Evolutionary conservation across 2,113 vertebrate species (phyloP), one percentile per base, ranked within the genome.

Genomic region (Corydoras sp.): DNA sequence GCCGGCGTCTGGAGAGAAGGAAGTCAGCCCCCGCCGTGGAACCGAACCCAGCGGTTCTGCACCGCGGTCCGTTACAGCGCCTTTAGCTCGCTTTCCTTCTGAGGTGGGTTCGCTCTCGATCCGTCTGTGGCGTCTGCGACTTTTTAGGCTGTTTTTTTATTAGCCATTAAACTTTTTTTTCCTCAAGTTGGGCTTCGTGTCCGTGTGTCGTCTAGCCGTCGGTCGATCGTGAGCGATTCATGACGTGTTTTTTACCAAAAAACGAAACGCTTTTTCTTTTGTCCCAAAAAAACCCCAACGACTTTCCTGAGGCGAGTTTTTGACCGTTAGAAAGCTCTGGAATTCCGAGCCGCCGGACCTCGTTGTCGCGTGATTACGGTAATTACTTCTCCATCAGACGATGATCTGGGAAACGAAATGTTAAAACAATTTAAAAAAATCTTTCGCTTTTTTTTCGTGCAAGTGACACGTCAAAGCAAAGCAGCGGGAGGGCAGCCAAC

Each of bases 391-490:
- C 9, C 51, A 12, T 7, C n/a, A 14, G 2, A 12, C 10, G 10
- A 2, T 12, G 3, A 14, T 49, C 29, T 24, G 30, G 14, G 15
- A 3, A 7, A 12, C 2, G 69, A 31, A 5, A 4, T 3, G 4
- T 10, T 13, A 68, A 54, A 60, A 65, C 2, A 29, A 9, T 24
- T 1, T 3, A 58, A 4, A 35, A 18, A 51, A 60, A 11, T 4
- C 29, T 53, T 18, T 14, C 30, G 30, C 9, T 50, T 31, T 61
- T 53, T 31, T 61, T 53, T 65, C 9, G 12, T 63, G 58, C 2
- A 66, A 72, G 55, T 74, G 78, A 80, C 75, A 77, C 75, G 78
- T 77, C 78, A 72, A 65, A 65, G 68, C 69, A 31, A 35, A 54
- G 9, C 14, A 30, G 10, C 12, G 62, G 9, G 29, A 60, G 60